Evolutionary conservation across 64 coral and sea anemone genomes (phyloP), one percentile per base, ranked within the genome.

Genomic region (Montipora efflorescens): DNA sequence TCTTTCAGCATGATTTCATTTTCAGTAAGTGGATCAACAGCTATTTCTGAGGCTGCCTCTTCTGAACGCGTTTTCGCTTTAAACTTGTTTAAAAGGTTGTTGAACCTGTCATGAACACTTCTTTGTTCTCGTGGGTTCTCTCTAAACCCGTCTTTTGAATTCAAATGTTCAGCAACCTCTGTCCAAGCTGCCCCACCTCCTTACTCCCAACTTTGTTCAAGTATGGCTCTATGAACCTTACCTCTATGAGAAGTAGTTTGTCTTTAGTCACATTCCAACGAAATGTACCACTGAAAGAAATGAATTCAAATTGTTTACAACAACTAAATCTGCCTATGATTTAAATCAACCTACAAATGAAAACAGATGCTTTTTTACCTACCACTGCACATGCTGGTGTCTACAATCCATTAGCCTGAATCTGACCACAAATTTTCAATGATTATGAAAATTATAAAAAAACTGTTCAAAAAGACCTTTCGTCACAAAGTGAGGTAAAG

Each of bases 271-370:
- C 88, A 43, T 78, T 95, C 94, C 88, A 91, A 46, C 74, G 88
- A 91, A 95, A 95, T 87, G 94, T 80, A 72, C 94, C 94, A 90
- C 94, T 95, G 84, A 59, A 82, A 88, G 79, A 93, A 86, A 68
- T 68, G 66, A 68, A 68, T 68, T 68, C 66, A 68, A 68, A n/a
- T 23, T 23, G 22, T 23, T 23, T 23, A 23, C 22, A 23, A 23
- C 22, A 23, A 23, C 22, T 23, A 23, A 23, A 23, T 68, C 20
- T 68, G 66, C 18, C 1, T 0, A 68, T 68, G 66, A 68, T 68
- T 68, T 68, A 68, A 68, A 68, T 68, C 52, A 8, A 55, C 14
- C 13, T 16, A 11, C 66, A 16, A 68, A 1, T 68, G 66, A 68
- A 68, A 68, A 68, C 66, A 21, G 0, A n/a, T 36, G 13, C 3